Base-by-base conservation (phyloP, 35 echinoderm and acorn worm species). In the Apostichopus parvimensis region DNA sequence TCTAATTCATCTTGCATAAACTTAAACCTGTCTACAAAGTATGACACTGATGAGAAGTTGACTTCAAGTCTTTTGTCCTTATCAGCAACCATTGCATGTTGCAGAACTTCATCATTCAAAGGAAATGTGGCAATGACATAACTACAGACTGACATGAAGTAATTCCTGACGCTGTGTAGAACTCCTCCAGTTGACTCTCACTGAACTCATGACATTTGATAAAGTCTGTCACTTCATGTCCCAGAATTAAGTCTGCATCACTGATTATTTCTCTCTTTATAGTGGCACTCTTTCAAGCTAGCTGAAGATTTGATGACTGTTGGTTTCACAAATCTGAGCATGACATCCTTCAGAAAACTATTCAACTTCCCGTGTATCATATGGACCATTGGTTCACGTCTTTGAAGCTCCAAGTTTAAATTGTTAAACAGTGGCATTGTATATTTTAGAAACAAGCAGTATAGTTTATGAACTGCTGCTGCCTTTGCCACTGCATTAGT, bases 381-480 rank as follows among this genome's bases (percentile, higher is more conserved):
- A 87, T 56, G 45, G 34, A 52, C 21, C 57, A 26, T 55, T 92
- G 77, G 73, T 80, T 80, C 78, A 92, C 66, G 78, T 64, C 83
- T 79, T 61, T 92, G 79, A 21, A 92, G 61, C 28, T 70, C 18
- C 80, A 92, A 82, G 71, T 86, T 92, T 1, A 21, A 52, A 17
- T 82, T 45, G 53, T 84, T 53, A 1, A 85, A 92, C 57, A 92
- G 56, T 52, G 91, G 91, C 8, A 92, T 92, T 81, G 91, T 92
- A 24, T 70, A 34, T 10, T 83, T 55, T 60, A 92, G 61, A 92
- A 85, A 92, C 57, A 91, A 78, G 53, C 89, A 84, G 78, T 84
- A 92, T 8, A 85, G 79, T 92, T 82, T 92, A 79, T 21, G 14
- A 79, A 13, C 14, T 45, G n/a, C 28, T 79, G 24, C 2, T 22